Percentiles rank a stretch among this genome's conserved stretches.
Conservation (phyloP, 92 coral and sea anemone species). For the Zoanthus solanderi region DNA sequence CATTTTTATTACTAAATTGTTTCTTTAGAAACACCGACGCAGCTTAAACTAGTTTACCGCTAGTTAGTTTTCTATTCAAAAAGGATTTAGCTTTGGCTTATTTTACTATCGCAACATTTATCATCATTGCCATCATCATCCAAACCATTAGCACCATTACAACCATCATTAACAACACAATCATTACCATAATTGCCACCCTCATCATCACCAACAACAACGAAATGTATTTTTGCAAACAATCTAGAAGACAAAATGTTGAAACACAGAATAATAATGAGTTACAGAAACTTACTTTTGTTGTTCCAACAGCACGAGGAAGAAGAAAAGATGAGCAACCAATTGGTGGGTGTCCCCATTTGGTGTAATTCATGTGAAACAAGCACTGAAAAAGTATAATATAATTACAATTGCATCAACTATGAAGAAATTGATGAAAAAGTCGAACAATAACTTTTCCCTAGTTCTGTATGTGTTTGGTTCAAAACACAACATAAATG, state of each 20-base stretch:
- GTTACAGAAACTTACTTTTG: constrained; percentile 66
- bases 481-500: too few relatives aligned
- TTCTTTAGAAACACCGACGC: too few relatives aligned
- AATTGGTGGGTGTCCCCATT: constrained; percentile 99
- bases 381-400: constrained; percentile 7
- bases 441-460: too few relatives aligned
- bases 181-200: background rate
- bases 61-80: too few relatives aligned
- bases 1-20: too few relatives aligned
- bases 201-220: background rate
- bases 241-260: background rate
- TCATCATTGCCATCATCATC: too few relatives aligned
- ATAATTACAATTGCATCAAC: background rate
- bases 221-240: background rate
- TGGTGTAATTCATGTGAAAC: constrained; percentile 87
- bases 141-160: background rate
- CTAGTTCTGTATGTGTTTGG: too few relatives aligned
- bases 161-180: background rate
- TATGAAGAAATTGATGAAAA: too few relatives aligned
- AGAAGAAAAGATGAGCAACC: constrained; percentile 88
- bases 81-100: too few relatives aligned
- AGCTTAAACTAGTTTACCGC: too few relatives aligned
- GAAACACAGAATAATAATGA: background rate
- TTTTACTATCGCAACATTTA: too few relatives aligned
- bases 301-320: constrained; percentile 76